Evolutionary conservation across 1,140 invertebrate species (phyloP).

Genomic region (Drusus annulatus): DNA sequence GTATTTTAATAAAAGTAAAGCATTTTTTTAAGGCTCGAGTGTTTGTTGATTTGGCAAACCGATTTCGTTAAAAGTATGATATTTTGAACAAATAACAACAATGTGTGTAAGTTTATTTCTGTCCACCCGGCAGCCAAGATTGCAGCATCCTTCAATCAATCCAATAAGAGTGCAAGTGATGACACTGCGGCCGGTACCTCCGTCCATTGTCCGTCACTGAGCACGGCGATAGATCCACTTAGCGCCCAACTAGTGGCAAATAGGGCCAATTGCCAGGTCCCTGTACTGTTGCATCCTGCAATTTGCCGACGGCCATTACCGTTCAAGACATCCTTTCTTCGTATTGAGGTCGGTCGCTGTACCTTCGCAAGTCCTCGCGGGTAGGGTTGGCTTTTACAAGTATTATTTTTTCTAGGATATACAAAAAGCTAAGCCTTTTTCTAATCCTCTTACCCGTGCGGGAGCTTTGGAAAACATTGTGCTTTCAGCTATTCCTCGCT

Average conservation of each 20-base stretch:
- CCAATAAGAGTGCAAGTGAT: constrained; percentile 8
- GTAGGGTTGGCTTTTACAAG: neutral
- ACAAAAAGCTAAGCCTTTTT: no score
- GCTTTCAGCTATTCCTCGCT: no score
- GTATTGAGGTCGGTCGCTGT: constrained; percentile 20
- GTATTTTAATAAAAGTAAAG: no score
- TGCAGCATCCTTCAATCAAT: constrained; percentile 19
- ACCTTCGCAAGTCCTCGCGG: neutral
- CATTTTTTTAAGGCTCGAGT: no score
- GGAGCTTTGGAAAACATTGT: no score
- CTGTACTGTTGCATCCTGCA: constrained; percentile 1
- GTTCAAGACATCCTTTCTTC: neutral
- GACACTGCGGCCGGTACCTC: neutral
- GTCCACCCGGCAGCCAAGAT: neutral
- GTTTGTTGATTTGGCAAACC: no score
- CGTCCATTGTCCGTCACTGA: no score
- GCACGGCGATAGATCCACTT: no score
- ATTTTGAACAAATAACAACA: no score
- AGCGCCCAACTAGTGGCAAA: constrained; percentile 1
- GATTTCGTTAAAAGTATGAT: no score
- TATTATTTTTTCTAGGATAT: neutral
- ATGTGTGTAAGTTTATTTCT: neutral
- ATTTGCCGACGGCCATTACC: neutral
- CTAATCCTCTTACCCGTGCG: no score
- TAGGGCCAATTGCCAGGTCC: constrained; percentile 9